Evolutionary conservation across 2,797 vertebrate genomes (phyloP).

Genomic region (Leptodactylus fallax): DNA sequence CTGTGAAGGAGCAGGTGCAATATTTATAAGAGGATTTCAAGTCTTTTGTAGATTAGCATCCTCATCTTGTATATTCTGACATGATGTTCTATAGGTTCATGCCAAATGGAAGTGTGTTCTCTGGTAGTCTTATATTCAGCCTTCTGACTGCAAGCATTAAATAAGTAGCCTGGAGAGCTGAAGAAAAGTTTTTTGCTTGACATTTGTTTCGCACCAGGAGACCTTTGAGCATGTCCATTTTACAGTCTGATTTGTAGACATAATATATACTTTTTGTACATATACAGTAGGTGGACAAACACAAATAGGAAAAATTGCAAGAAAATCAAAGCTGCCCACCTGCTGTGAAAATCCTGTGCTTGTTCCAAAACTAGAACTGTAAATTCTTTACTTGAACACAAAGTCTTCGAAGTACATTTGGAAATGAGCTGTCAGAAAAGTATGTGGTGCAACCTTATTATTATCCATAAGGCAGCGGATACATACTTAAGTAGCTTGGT

Average conservation of each 20-base stretch:
- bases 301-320: constrained; percentile 3
- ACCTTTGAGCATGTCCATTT: neutral
- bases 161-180: neutral
- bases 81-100: neutral
- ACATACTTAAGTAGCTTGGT: neutral
- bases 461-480: neutral
- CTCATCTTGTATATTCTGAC: neutral
- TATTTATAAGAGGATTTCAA: neutral
- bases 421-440: neutral
- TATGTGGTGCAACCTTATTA: neutral
- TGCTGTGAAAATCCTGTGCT: constrained; percentile 11
- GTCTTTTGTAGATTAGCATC: neutral
- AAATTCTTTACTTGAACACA: neutral
- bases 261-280: constrained; percentile 21
- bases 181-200: neutral
- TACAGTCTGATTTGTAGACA: neutral
- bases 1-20: neutral
- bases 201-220: neutral
- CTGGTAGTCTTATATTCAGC: neutral
- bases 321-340: constrained; percentile 2
- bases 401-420: neutral
- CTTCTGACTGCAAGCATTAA: neutral
- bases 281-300: neutral
- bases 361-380: neutral
- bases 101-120: neutral